Base-by-base conservation (phyloP, 2,888 invertebrate genomes). In the Pammene aurita region DNA sequence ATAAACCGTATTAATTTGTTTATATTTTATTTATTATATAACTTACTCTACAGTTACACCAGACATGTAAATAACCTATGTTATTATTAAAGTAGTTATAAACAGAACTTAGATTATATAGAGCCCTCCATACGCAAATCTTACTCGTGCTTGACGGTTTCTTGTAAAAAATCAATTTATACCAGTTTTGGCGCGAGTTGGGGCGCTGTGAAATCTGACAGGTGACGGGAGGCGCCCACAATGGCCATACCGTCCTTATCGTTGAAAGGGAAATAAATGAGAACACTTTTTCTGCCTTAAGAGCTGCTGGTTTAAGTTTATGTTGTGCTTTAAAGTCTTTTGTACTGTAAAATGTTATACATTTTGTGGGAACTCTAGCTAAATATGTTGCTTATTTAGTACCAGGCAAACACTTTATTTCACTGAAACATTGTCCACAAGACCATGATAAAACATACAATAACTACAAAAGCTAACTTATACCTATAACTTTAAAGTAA, bases 261-360 rank as follows among this genome's bases (percentile, higher is more conserved):
- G 84, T 83, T 81, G 81, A 84, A 79, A 84, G 84, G 82, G 75
- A 87, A 89, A 90, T 89, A 88, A 89, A 89, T 85, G 85, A 83
- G 82, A 83, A 78, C 81, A 85, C 81, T 85, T 88, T 87, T 88
- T 85, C 81, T 83, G 77, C 77, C 85, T 83, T 82, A 81, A 79
- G 80, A 81, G 77, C 76, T 74, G 84, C 81, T 82, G 82, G 78
- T 78, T 79, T 75, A 77, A 82, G 80, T 81, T 80, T 78, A 76
- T 82, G 70, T 72, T 71, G 68, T 70, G 71, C 72, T 73, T 78
- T 76, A 74, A 76, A 74, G 70, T 64, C 26, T 52, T 13, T 13
- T 35, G 7, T 18, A 9, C 10, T 35, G 41, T 34, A 5, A 38
- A 26, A 14, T 18, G 16, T 52, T 7, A 34, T 26, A 35, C 7